These are phyloP conservation scores for Agrotis puta DNA, from an alignment of 2,888 invertebrate genomes.

Conservation along the genomic window DNA sequence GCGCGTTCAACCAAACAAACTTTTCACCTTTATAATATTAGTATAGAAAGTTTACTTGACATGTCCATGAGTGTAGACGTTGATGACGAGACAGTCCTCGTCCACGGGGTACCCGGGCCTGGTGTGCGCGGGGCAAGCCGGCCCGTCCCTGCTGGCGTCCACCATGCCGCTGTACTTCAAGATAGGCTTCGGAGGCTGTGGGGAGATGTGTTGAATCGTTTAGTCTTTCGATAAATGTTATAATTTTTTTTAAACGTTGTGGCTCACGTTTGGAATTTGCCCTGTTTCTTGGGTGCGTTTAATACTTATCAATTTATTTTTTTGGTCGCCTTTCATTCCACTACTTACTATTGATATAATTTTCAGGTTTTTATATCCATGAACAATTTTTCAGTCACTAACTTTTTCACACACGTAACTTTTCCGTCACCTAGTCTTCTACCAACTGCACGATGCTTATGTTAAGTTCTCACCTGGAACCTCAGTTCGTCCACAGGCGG, in stretches of 20 bases:
- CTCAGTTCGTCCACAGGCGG: conserved; percentile 80
- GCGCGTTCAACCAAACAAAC: no score
- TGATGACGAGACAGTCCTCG: conserved; percentile 93
- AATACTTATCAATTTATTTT: no score
- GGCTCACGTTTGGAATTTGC: no score
- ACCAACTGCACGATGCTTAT: no score
- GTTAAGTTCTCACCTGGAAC: conserved; percentile 75
- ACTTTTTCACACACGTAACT: no score
- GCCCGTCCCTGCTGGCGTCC: conserved; percentile 91
- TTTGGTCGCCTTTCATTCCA: no score
- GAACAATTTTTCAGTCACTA: neutral
- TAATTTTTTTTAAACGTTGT: no score
- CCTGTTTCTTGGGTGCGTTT: no score
- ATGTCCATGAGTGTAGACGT: conserved; percentile 88
- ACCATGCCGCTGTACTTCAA: conserved; percentile 86
- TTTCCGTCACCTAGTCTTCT: no score
- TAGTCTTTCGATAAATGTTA: neutral
- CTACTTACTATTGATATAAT: no score
- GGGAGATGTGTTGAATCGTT: neutral
- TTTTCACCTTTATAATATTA: no score
- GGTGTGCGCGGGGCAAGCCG: conserved; percentile 89
- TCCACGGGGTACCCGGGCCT: conserved; percentile 76
- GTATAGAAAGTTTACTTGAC: conserved; percentile 55
- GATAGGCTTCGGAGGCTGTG: conserved; percentile 87
- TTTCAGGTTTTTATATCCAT: no score